Base-by-base conservation (phyloP, 1,140 invertebrate species). In the Penaeus japonicus region DNA sequence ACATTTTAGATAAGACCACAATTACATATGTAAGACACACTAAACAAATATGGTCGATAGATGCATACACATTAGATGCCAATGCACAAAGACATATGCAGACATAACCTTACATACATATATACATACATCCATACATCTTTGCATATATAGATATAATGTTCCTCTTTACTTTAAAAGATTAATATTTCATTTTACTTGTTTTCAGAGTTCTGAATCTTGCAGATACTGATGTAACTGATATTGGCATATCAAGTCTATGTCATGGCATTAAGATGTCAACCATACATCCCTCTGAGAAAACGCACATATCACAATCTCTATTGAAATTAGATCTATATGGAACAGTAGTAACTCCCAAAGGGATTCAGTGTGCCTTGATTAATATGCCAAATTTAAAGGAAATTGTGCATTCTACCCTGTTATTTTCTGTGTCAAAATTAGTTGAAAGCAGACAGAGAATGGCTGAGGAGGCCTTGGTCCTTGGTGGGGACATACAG, bases 171-270 rank as follows among this genome's bases (percentile, higher is more conserved):
- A 12, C 10, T 47, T 47, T 10, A 47, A 47, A 15, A 47, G 10
- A 47, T 47, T 47, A 7, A 47, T 10, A 15, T 15, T 4, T 47
- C 5, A 12, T 47, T 47, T 47, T 47, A 27, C 53, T 54, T 15
- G 27, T 79, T 79, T 39, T n/a, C 77, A 79, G 77, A 53, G 77
- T 79, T 79, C 39, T 79, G 15, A 79, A 79, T 54, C 32, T 79
- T 12, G 47, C 77, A 12, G 39, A 79, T 20, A 79, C 77, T 24
- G 39, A 54, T 79, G 39, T 79, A n/a, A 79, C 77, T 18, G 77
- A 79, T 39, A 79, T 47, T n/a, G 39, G 77, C 32, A 35, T 79
- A 39, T 79, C 39, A 4, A 79, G 77, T 27, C 32, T 79, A 12
- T 79, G 77, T 54, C 77, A 79, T 3, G 77, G 32, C 15, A 17